A percentile compares a stretch with the other conserved stretches of the same genome.
phyloP scores from a whole-genome alignment of 2,888 invertebrate species.

The Ophion costatus region DNA sequence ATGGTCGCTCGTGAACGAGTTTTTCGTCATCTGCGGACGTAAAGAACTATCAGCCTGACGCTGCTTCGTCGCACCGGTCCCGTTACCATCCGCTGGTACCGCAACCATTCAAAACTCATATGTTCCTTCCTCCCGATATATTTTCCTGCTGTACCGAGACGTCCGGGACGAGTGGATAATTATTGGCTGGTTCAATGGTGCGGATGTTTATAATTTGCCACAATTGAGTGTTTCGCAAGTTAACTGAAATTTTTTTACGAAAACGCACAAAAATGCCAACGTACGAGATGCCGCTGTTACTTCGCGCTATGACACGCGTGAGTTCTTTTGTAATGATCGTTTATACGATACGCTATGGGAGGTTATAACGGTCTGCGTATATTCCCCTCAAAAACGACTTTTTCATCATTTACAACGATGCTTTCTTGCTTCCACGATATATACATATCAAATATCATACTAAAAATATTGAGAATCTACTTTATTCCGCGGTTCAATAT shows the following conservation, averaged over 20 bases:
- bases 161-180: background rate
- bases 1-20: background rate
- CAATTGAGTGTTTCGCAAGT: background rate
- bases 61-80: background rate
- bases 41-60: background rate
- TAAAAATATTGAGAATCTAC: no score
- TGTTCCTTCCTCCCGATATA: background rate
- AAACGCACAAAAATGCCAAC: constrained; percentile 85
- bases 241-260: background rate
- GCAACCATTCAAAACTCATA: background rate
- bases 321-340: constrained; percentile 34
- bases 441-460: background rate
- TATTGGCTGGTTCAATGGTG: background rate
- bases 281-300: constrained; percentile 88
- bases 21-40: no score
- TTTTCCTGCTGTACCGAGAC: background rate
- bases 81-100: background rate
- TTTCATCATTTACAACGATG: background rate
- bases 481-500: background rate
- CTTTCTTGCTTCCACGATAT: background rate
- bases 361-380: background rate
- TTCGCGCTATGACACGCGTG: constrained; percentile 88
- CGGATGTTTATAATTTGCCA: background rate
- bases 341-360: background rate
- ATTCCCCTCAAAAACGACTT: background rate